Conservation (phyloP, 92 coral and sea anemone genomes). For the Epizoanthus rinbou region DNA sequence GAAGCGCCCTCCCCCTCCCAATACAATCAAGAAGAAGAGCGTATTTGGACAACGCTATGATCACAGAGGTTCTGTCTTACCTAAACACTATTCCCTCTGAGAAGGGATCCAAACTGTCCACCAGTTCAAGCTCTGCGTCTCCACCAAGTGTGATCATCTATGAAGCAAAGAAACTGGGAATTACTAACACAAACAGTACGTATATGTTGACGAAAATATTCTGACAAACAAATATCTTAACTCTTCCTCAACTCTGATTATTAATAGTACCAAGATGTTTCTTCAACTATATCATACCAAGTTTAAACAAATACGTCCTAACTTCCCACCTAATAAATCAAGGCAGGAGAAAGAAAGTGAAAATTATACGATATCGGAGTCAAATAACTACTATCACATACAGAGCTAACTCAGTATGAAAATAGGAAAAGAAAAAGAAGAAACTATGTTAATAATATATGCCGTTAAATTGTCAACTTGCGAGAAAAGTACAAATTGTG, state of each 20-base stretch:
- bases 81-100: slow-evolving; percentile 99
- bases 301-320: neutral
- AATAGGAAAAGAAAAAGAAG: neutral
- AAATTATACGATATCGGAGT: too few relatives aligned
- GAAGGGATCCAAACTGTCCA: slow-evolving; percentile 98
- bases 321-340: neutral
- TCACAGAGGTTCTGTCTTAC: slow-evolving; percentile 26
- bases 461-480: too few relatives aligned
- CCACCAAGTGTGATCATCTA: slow-evolving; percentile 99
- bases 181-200: too few relatives aligned
- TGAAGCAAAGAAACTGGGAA: neutral
- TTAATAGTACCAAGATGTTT: too few relatives aligned
- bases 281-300: neutral
- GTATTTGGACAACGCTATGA: neutral
- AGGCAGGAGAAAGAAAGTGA: too few relatives aligned
- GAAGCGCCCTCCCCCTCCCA: too few relatives aligned
- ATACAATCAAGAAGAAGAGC: neutral
- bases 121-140: slow-evolving; percentile 95
- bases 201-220: too few relatives aligned
- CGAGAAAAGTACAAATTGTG: too few relatives aligned
- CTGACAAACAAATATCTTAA: too few relatives aligned
- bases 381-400: too few relatives aligned
- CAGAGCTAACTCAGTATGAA: neutral
- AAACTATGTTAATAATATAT: too few relatives aligned
- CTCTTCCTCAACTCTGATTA: too few relatives aligned